Evolutionary conservation across 1,140 invertebrate species (phyloP), one percentile per base, ranked within the genome.

Genomic region (Drosophila trapezifrons): DNA sequence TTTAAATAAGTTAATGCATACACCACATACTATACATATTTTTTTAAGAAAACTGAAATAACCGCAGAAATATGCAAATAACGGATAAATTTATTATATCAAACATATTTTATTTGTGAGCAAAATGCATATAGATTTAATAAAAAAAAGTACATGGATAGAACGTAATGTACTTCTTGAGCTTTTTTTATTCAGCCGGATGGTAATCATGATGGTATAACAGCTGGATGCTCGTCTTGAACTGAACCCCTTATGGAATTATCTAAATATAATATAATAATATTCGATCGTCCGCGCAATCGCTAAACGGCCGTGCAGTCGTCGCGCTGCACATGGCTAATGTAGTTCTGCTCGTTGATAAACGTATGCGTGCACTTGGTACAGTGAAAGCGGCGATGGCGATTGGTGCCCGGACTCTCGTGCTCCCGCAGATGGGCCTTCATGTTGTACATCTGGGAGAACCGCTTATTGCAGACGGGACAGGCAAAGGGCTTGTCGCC

Each of bases 401-500:
- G 80, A 60, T 89, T 89, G 37, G 77, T 90, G 8, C 84, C 84
- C 0, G 84, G 84, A 49, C 79, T 89, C 51, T 89, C 84, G 38
- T 89, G 84, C 47, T 89, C 84, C 4, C 84, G 73, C 32, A 80
- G 55, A 58, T 90, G 85, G 2, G 85, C 81, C 45, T 90, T 90
- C 85, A 90, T 90, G 57, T 90, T 90, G 91, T 97, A 96, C 20
- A 96, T 96, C 92, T 97, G 97, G 13, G 97, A 96, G 92, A 97
- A 97, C 0, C 95, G 96, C n/a, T 96, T 96, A 35, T 94, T 93
- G 82, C 96, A 97, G 0, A 95, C 92, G 2, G 94, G 92, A 80
- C 96, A 97, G 82, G 95, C 95, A 63, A 95, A 96, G 0, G 96
- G 96, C 12, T 96, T 93, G 92, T 97, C 96, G 20, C 96, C 96